phyloP scores from a whole-genome alignment of 1,140 invertebrate genomes.

The Plodia interpunctella region DNA sequence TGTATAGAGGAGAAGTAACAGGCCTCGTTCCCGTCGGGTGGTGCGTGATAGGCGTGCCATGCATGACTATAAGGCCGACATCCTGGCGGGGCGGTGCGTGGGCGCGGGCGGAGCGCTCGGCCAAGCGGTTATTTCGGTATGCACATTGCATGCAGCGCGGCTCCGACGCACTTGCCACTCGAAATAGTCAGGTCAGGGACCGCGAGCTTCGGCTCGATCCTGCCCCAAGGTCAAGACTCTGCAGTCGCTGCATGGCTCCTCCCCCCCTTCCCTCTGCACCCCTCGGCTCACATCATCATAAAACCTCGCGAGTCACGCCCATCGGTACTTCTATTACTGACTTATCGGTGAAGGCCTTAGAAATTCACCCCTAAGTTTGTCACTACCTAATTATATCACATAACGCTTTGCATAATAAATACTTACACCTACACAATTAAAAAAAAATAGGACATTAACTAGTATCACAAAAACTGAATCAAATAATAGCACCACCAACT shows the following conservation, averaged over 20 bases:
- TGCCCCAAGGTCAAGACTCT: constrained; percentile 72
- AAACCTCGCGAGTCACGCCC: constrained; percentile 38
- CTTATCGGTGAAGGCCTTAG: neutral
- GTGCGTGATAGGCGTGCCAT: constrained; percentile 42
- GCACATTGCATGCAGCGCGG: constrained; percentile 72
- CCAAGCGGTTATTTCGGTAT: constrained; percentile 73
- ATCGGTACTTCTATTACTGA: neutral
- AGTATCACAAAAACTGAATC: neutral
- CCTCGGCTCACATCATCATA: constrained; percentile 40
- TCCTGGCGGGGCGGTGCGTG: constrained; percentile 35
- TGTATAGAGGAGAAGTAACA: constrained; percentile 36
- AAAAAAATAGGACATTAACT: too few species aligned
- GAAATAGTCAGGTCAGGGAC: constrained; percentile 77
- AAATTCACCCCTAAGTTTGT: neutral
- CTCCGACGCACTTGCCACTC: constrained; percentile 70
- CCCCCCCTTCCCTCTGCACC: constrained; percentile 18
- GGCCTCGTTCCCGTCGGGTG: constrained; percentile 31
- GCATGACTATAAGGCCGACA: constrained; percentile 42
- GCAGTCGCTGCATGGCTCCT: constrained; percentile 27
- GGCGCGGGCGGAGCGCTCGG: constrained; percentile 45
- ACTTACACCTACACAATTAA: neutral
- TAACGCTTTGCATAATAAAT: neutral
- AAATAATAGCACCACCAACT: neutral
- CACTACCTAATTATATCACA: neutral
- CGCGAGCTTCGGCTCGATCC: constrained; percentile 66